Base-by-base conservation (phyloP, 2,888 invertebrate genomes). In the Amphipyra berbera region DNA sequence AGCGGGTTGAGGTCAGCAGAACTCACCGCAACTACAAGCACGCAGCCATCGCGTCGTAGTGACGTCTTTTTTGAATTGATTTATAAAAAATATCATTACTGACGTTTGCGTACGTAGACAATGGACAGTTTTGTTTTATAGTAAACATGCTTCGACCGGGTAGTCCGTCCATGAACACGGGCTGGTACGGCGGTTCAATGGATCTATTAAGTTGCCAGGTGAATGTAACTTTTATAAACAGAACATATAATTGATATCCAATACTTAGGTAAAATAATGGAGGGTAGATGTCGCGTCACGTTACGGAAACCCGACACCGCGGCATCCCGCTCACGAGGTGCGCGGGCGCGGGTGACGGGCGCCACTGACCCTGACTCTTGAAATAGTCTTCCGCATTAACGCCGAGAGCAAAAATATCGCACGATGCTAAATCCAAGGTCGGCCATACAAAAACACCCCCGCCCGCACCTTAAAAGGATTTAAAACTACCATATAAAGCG, bases 321-420 rank as follows among this genome's bases (percentile, higher is more conserved):
- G 78, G 78, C 85, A 88, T 87, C 83, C 85, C 69, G 73, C 64
- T 70, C 53, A 67, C 73, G 78, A 77, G 80, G 83, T 78, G 84
- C 83, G 88, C 86, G 87, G 86, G 87, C 84, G 87, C 86, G 88
- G 88, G 90, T 87, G 90, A 87, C 88, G 89, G 90, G 88, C 88
- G 88, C 84, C 84, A 78, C 82, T 81, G 94, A 87, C 95, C 94
- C 93, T 95, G 94, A 94, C 94, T 94, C 95, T 94, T 95, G 94
- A 95, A 95, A 95, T 95, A 95, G 95, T 94, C 95, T 94, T 95
- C 95, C 95, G 95, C 92, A 90, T 94, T 92, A 92, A 90, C 89
- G 90, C 82, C 81, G 89, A 89, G 89, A 90, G 92, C 92, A 88
- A 93, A 95, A 94, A 94, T 95, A 94, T 93, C 92, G 93, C 90